Base-by-base conservation (phyloP, 2,888 invertebrate genomes). In the Gisinianus flammeolus region DNA sequence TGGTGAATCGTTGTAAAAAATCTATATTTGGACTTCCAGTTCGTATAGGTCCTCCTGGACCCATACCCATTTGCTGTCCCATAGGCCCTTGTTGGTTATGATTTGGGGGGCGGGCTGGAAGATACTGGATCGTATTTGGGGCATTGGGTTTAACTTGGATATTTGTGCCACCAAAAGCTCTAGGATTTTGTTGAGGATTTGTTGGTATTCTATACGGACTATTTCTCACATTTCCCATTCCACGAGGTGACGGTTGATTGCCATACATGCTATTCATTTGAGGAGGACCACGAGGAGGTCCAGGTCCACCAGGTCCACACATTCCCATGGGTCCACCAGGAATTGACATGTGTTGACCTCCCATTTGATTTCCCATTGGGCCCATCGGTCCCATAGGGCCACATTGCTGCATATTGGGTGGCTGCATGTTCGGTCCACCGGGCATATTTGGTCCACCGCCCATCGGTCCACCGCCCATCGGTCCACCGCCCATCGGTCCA, bases 61-160 rank as follows among this genome's bases (percentile, higher is more conserved):
- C 56, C 6, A 77, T 80, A 6, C 79, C 79, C 81, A 81, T 82
- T 8, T 79, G 81, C 31, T 80, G 82, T 22, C 80, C 78, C 81
- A 83, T 83, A n/a, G 77, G 77, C 16, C 82, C 80, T 79, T 84
- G 84, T 80, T 84, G 84, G 80, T 84, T 84, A 76, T 85, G 84
- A 76, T 87, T 86, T 86, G 95, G 95, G n/a, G 97, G 94, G 88
- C 96, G 91, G 73, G 96, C 95, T 28, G 98, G 98, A 87, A 97
- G 91, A 90, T 98, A 98, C 89, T 98, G 97, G 87, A 98, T 98
- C 54, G 98, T 98, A 88, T 98, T 98, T 0, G 98, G 97, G 16
- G 97, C 96, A 87, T 94, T 96, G 12, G 97, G 94, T 88, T 97
- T 97, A 31, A 98, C 96, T 88, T 95, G 95, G 62, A 95, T 93